phyloP scores from a whole-genome alignment of 2,797 vertebrate genomes.

The Tadarida brasiliensis region DNA sequence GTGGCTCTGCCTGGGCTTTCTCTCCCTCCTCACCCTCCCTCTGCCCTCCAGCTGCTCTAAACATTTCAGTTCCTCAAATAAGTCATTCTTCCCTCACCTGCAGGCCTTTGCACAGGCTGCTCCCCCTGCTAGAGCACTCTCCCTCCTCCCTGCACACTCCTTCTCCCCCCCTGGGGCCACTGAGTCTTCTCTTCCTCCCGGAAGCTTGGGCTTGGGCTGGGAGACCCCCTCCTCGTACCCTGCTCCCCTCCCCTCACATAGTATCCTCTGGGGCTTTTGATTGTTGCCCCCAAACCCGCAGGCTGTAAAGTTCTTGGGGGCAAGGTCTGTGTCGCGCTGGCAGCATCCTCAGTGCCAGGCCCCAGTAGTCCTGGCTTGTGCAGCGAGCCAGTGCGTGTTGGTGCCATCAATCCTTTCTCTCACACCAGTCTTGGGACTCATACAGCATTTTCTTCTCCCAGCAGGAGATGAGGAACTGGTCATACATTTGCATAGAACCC shows the following conservation, averaged over 20 bases:
- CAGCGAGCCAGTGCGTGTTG: neutral
- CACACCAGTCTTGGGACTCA: neutral
- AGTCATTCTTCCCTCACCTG: neutral
- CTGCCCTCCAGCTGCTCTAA: neutral
- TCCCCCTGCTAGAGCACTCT: no score
- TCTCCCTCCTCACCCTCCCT: neutral
- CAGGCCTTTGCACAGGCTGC: neutral
- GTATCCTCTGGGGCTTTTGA: neutral
- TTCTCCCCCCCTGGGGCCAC: neutral
- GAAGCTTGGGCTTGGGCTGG: neutral
- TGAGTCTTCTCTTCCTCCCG: neutral
- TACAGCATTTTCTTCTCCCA: neutral
- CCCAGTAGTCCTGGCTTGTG: fast-evolving
- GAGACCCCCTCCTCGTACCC: neutral
- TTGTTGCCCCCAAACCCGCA: neutral
- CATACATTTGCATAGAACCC: neutral
- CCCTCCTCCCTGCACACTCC: no score
- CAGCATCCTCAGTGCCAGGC: neutral
- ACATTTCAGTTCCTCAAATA: constrained; percentile 35
- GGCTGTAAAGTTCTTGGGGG: neutral
- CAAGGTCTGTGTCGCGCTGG: neutral
- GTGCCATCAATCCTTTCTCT: neutral
- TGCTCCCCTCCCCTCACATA: neutral
- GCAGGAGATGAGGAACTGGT: neutral
- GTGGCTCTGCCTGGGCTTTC: neutral